Evolutionary conservation across 2,797 vertebrate species (phyloP), one percentile per base, ranked within the genome.

Genomic region (Phoeniculus purpureus): DNA sequence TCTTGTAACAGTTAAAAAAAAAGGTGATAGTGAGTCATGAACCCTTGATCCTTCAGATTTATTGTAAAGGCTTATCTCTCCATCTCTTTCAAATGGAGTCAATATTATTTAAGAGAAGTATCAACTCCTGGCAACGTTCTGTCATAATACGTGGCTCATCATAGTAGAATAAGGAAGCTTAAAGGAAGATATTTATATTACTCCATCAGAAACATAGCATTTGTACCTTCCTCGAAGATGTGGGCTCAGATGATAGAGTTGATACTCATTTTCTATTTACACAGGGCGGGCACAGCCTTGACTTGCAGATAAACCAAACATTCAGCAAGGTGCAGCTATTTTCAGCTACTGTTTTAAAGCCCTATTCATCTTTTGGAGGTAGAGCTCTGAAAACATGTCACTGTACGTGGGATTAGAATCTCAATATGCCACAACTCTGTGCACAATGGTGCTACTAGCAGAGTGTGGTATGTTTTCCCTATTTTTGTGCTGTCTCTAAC

Each of bases 261-360:
- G 71, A 91, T 1, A 0, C 64, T 74, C 60, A 60, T 55, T 60
- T 89, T 81, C 71, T 71, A 5, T 93, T 84, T 86, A 76, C 50
- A 60, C 54, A 74, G 13, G 23, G 71, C 94, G 64, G 74, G 64
- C 74, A 85, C 2, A 73, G 40, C 52, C 64, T 58, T 84, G 71
- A 54, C 73, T 81, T 78, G 32, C 71, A 92, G 58, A 87, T 64
- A 71, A 92, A 89, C 62, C 64, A 90, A 92, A 74, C 29, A 48
- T 45, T 70, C 56, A 81, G 72, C 13, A 40, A 93, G 47, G 27
- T 79, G 64, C 52, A 89, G 78, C 81, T 91, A 88, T 86, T 88
- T 92, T 74, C 68, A 88, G 81, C 72, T 60, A 10, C 68, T 66
- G 18, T 29, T 95, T 89, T 59, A 86, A 95, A 94, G 31, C 22